Evolutionary conservation across 2,113 vertebrate genomes (phyloP), one percentile per base, ranked within the genome.

Genomic region (Proteles cristata): DNA sequence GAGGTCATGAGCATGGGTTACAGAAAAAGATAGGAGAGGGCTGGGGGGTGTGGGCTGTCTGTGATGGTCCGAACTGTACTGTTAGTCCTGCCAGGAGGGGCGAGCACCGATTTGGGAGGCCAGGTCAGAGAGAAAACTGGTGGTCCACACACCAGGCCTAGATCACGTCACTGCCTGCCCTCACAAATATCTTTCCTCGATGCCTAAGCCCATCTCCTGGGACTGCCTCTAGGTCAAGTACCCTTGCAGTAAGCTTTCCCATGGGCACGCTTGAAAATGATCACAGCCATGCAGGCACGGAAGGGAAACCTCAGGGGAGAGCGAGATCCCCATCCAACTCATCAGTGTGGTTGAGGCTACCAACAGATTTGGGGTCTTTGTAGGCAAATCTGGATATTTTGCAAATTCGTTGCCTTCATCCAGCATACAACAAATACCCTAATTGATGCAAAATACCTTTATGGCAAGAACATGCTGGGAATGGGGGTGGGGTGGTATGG

Each of bases 361-460:
- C 61, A 48, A 80, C 19, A 45, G 31, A 63, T 81, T 66, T 43
- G 17, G 50, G 35, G 39, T 84, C 58, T 83, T 50, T 85, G 33
- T 80, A 35, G 71, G 76, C 28, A 95, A 97, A 90, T 82, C 63
- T 35, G 80, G 55, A 12, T 93, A 86, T 90, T 93, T 90, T 31
- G 93, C 80, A 85, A 55, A 81, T 66, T 71, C 7, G 80, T 93
- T 82, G 53, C 66, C 79, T 96, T 92, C 14, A 93, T 73, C 77
- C 71, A 86, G 65, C 86, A 63, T 58, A 93, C 90, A 98, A 85
- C 74, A 97, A 97, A 98, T 68, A 96, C 82, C 33, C 84, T 95
- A 97, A 81, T n/a, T 82, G 4, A 73, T 88, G 82, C 58, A 97
- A 93, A 98, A 97, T 93, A 86, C 71, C 90, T 88, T 73, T 0